Base-by-base conservation (phyloP, 2,888 invertebrate species). In the Phragmatobia fuliginosa region DNA sequence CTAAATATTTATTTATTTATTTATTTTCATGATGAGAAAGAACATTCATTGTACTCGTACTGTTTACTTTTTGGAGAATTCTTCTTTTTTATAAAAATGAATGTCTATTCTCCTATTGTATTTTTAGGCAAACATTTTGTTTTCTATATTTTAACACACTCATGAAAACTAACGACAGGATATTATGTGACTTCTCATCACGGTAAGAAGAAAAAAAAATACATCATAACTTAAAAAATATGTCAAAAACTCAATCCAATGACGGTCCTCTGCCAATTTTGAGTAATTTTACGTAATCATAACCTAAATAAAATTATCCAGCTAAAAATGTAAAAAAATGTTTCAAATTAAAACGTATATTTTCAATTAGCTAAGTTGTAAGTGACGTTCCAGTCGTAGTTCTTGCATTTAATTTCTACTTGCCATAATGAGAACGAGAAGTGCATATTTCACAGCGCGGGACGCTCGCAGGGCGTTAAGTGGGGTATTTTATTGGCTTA, bases 401-500 rank as follows among this genome's bases (percentile, higher is more conserved):
- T 87, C 91, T 91, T 92, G 92, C 90, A 91, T 91, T 93, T 94
- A 92, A 94, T 94, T 93, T 90, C 87, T 87, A 85, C 88, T 86
- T 85, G 83, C 87, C 83, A 89, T 94, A 94, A 95, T 94, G 92
- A 94, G 93, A 90, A 89, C 85, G 91, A 91, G 90, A 88, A 92
- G 90, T 93, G 92, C 92, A 95, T 94, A 95, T 94, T 94, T 95
- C 94, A 95, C 88, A 86, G 86, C 89, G 85, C 89, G 88, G 90
- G 87, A 85, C 87, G 86, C 89, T 89, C 86, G 85, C 87, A 83
- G 89, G 92, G 93, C 94, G 91, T 92, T 92, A 94, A 94, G 94
- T 92, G 94, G 92, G 93, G 93, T 95, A 94, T 93, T 95, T 95
- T 95, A 95, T 94, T 90, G 94, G 94, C 92, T 94, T 95, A 95